These are phyloP conservation scores for Hofmannophila pseudospretella DNA, from an alignment of 2,888 invertebrate genomes.

Conservation along the genomic window DNA sequence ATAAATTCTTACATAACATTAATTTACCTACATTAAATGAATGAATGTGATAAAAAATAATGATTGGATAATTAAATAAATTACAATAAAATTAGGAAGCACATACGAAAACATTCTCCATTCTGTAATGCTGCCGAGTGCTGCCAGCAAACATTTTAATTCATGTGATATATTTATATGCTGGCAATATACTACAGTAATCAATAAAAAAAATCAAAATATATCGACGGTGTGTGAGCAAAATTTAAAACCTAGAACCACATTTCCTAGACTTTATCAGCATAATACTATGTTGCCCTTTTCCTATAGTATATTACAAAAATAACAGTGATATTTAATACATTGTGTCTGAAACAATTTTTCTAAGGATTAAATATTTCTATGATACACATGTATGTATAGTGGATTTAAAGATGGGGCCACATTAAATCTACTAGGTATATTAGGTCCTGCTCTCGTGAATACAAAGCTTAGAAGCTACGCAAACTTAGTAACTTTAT, in stretches of 20 bases:
- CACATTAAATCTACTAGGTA: too few species aligned
- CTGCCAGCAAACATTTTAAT: constrained; percentile 8
- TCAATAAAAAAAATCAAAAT: constrained; percentile 16
- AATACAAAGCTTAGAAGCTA: too few species aligned
- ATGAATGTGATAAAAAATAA: constrained; percentile 5
- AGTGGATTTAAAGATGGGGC: background rate
- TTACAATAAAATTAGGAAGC: constrained; percentile 15
- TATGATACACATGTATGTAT: background rate
- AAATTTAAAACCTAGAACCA: constrained; percentile 51
- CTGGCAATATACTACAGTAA: constrained; percentile 23
- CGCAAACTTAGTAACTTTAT: too few species aligned
- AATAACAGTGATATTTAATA: constrained; percentile 44
- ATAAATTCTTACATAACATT: constrained; percentile 11
- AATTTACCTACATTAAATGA: constrained; percentile 10
- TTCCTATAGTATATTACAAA: constrained; percentile 41
- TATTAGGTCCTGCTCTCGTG: too few species aligned
- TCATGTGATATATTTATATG: background rate
- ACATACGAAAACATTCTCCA: constrained; percentile 14
- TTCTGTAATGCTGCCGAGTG: constrained; percentile 13
- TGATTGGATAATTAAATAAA: constrained; percentile 7
- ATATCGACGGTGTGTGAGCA: constrained; percentile 56
- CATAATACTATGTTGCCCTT: constrained; percentile 46
- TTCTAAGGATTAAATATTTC: constrained; percentile 4
- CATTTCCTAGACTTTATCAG: constrained; percentile 52
- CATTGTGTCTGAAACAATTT: constrained; percentile 24